Evolutionary conservation across 1,140 invertebrate genomes (phyloP), one percentile per base, ranked within the genome.

Genomic region (Matsumurasca onukii): DNA sequence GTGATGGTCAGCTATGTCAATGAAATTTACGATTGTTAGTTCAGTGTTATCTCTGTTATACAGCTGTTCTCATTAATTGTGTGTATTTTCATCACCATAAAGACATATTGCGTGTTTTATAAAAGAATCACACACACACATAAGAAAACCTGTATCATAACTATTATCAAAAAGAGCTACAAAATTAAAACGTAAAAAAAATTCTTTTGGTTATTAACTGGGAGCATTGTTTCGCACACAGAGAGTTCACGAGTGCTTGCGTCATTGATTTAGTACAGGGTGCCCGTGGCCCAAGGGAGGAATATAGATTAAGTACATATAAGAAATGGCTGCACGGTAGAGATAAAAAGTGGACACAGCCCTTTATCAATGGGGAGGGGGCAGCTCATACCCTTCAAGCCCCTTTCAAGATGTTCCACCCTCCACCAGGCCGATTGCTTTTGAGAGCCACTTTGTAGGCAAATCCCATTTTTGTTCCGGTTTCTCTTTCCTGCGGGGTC

Each of bases 261-360:
- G 55, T 27, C 55, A 59, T 27, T 25, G 55, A 59, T 3, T 27
- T 27, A 59, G 13, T 22, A 59, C 24, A 13, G 49, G 55, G 55
- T 22, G 55, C 13, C 22, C 5, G 5, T 12, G 34, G 30, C 2
- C 13, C 13, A 24, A 5, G 55, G 55, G 55, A 59, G 55, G 55
- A 59, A 59, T 59, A 59, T 59, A 59, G 55, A 59, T 59, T 59
- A 59, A 59, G 55, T 59, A 27, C 30, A 59, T 59, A 59, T 59
- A 59, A 59, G 55, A 59, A 59, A 59, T 59, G 55, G 55, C 55
- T 59, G 55, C 25, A 27, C 13, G 55, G 55, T 5, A 22, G 55
- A 59, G 55, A 59, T 59, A 59, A 59, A 59, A 59, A 59, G 24
- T 29, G 55, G 55, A 59, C 55, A 59, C 24, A 59, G 24, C 55